Evolutionary conservation across 2,797 vertebrate species (phyloP).

Genomic region (Amniataba percoides): DNA sequence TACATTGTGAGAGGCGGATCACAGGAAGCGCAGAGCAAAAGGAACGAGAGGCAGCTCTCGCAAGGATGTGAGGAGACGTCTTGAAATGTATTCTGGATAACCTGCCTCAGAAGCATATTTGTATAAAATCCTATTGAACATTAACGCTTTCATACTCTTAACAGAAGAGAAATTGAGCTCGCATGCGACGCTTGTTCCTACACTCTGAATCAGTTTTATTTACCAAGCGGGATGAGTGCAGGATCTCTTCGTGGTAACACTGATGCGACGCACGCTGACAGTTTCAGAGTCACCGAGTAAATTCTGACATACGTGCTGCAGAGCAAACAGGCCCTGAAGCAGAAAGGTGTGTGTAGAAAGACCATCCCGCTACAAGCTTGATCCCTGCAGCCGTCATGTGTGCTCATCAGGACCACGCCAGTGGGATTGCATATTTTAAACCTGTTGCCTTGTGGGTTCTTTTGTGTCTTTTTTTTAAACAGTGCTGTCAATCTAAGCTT

Average conservation of each 20-base stretch:
- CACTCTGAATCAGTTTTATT: constrained; percentile 41
- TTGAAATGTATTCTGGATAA: constrained; percentile 55
- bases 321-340: constrained; percentile 55
- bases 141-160: constrained; percentile 38
- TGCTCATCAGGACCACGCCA: constrained; percentile 23
- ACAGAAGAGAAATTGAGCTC: constrained; percentile 13
- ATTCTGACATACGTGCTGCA: constrained; percentile 34
- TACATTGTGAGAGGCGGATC: constrained; percentile 64
- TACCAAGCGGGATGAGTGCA: constrained; percentile 12
- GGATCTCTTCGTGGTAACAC: constrained; percentile 7
- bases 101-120: constrained; percentile 51
- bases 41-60: constrained; percentile 36
- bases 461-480: not conserved
- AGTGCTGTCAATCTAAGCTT: not conserved
- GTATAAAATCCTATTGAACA: constrained; percentile 50
- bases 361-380: constrained; percentile 8
- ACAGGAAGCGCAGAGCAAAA: constrained; percentile 47
- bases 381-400: constrained; percentile 16
- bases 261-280: constrained; percentile 39
- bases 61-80: constrained; percentile 57
- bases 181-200: constrained; percentile 33
- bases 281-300: constrained; percentile 14
- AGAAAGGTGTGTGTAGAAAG: constrained; percentile 24
- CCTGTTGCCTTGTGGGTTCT: not conserved
- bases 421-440: constrained; percentile 11